phyloP scores from a whole-genome alignment of 1,140 invertebrate species.

The Diorhabda elongata region DNA sequence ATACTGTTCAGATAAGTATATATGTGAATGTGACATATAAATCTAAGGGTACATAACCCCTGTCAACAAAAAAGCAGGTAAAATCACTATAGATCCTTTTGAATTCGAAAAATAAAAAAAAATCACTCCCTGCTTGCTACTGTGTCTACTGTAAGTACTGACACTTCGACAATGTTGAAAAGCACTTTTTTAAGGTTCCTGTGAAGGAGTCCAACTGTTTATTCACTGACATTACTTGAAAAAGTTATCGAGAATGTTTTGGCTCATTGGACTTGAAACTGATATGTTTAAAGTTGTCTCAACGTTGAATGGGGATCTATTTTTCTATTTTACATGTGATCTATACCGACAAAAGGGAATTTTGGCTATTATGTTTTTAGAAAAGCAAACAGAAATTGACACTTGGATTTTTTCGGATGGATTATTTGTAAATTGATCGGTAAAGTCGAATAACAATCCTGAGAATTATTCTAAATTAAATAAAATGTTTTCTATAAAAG shows the following conservation, averaged over 20 bases:
- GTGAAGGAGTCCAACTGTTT: constrained; percentile 24
- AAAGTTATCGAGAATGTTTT: not conserved
- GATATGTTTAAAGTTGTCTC: constrained; percentile 41
- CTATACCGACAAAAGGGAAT: constrained; percentile 35
- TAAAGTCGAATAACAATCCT: constrained; percentile 16
- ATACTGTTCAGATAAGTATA: constrained; percentile 24
- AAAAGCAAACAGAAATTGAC: constrained; percentile 40
- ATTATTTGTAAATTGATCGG: not conserved
- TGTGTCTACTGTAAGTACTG: constrained; percentile 39
- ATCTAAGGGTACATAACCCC: constrained; percentile 28
- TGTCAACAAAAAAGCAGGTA: constrained; percentile 38
- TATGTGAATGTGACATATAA: constrained; percentile 32
- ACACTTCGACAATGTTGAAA: constrained; percentile 40
- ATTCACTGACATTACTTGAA: not conserved
- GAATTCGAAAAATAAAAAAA: constrained; percentile 5
- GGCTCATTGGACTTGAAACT: constrained; percentile 29
- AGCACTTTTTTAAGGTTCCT: constrained; percentile 37
- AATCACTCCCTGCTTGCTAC: constrained; percentile 38
- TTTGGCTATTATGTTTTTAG: constrained; percentile 24
- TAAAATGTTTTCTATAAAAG: constrained; percentile 37
- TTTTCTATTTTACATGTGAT: constrained; percentile 32
- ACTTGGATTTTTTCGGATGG: constrained; percentile 22
- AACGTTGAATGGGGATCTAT: constrained; percentile 28
- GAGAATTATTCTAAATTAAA: constrained; percentile 35
- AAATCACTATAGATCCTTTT: constrained; percentile 36